Conservation (phyloP, 1,140 invertebrate species). For the Leptinotarsa lineolata region DNA sequence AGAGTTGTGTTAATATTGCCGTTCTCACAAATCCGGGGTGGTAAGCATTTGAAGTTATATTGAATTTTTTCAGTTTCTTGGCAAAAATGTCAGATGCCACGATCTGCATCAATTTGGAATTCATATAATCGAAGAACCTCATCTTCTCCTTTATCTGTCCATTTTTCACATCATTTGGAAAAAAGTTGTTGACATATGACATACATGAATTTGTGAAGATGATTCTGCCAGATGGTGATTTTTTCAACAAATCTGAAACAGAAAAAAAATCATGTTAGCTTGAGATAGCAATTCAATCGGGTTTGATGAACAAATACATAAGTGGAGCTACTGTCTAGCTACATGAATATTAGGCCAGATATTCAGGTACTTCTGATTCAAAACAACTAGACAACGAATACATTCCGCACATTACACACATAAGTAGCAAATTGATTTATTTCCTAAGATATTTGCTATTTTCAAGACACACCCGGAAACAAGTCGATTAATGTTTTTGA, state of each 20-base stretch:
- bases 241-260: constrained; percentile 2
- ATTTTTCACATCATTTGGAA: neutral
- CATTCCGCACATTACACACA: no score
- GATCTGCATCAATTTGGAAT: constrained; percentile 8
- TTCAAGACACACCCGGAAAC: no score
- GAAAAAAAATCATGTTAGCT: no score
- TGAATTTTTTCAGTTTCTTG: constrained; percentile 8
- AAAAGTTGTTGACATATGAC: neutral
- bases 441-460: no score
- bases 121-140: constrained; percentile 4
- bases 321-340: no score
- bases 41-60: constrained; percentile 15
- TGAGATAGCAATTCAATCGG: no score
- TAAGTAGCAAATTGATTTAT: no score
- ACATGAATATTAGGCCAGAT: no score
- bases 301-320: no score
- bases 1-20: neutral
- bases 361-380: no score
- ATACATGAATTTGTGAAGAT: neutral
- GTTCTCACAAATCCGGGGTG: constrained; percentile 14
- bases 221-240: constrained; percentile 1
- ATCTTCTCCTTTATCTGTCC: neutral
- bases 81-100: constrained; percentile 14
- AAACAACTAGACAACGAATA: no score
- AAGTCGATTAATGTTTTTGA: no score